phyloP scores from a whole-genome alignment of 2,888 invertebrate genomes.

The Philaethria dido region DNA sequence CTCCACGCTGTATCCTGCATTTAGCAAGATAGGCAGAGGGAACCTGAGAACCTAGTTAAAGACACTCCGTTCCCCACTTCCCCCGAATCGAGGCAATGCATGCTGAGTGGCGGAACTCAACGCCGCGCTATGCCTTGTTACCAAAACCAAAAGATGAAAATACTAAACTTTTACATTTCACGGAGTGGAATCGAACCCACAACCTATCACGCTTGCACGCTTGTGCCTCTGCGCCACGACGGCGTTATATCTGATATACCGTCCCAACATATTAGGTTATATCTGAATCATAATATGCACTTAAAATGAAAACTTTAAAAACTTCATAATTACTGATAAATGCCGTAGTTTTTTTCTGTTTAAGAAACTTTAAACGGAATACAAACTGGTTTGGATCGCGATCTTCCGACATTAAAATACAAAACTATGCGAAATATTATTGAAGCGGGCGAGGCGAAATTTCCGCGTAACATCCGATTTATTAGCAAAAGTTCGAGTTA shows the following conservation, averaged over 20 bases:
- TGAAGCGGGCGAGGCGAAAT: conserved; percentile 41
- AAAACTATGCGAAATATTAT: conserved; percentile 49
- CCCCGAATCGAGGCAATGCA: no score
- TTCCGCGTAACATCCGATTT: conserved; percentile 47
- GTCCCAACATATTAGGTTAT: background rate
- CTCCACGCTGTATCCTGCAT: no score
- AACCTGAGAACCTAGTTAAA: no score
- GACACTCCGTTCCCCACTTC: no score
- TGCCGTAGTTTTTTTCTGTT: conserved; percentile 13
- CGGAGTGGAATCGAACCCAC: no score
- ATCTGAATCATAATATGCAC: background rate
- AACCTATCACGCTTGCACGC: no score
- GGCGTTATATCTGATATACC: background rate
- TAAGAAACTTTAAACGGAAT: conserved; percentile 24
- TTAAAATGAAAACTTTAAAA: background rate
- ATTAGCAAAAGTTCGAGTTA: conserved; percentile 49
- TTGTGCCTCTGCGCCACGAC: no score
- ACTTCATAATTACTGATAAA: conserved; percentile 26
- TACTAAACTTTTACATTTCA: no score
- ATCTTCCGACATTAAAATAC: conserved; percentile 43
- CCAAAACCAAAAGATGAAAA: no score
- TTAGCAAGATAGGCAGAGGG: no score
- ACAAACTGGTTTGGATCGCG: conserved; percentile 33
- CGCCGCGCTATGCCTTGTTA: no score
- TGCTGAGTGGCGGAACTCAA: no score